Evolutionary conservation across 2,113 vertebrate species (phyloP).

Genomic region (Trogon surrucura): DNA sequence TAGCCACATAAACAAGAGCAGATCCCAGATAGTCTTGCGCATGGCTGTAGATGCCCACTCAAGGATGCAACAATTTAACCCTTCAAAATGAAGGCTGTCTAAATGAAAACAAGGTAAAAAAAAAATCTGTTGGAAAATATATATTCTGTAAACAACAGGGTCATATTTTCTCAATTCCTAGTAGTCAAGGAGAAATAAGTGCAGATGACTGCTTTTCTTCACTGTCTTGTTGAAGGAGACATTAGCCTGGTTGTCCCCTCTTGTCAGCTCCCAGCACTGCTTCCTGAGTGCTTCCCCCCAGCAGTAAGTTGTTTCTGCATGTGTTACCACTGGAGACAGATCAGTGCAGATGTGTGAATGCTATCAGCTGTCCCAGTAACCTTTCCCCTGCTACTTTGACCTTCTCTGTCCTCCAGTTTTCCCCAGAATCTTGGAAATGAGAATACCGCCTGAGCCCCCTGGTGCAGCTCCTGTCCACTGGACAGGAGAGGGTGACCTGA

Average conservation of each 20-base stretch:
- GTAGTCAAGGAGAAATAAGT: not conserved
- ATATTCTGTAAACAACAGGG: not conserved
- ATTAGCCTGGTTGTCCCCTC: not conserved
- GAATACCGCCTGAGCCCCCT: not conserved
- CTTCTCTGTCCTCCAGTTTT: not conserved
- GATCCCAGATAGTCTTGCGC: not conserved
- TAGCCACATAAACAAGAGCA: not conserved
- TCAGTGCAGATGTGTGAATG: not conserved
- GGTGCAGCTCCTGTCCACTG: not conserved
- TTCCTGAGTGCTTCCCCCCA: fast-evolving
- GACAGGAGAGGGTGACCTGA: not conserved
- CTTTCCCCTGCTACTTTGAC: not conserved
- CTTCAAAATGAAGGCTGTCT: not conserved
- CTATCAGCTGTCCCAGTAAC: not conserved
- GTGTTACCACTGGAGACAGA: not conserved
- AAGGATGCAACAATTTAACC: not conserved
- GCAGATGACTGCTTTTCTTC: not conserved
- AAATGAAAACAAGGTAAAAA: fast-evolving
- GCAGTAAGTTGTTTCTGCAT: not conserved
- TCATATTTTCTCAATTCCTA: not conserved
- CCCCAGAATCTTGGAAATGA: not conserved
- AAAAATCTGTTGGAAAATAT: not conserved
- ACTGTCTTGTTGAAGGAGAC: not conserved
- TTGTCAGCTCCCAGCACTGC: not conserved
- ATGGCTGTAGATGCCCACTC: not conserved